These are phyloP conservation scores for Epinephelus malabaricus DNA, from an alignment of 2,797 vertebrate species.

Conservation along the genomic window DNA sequence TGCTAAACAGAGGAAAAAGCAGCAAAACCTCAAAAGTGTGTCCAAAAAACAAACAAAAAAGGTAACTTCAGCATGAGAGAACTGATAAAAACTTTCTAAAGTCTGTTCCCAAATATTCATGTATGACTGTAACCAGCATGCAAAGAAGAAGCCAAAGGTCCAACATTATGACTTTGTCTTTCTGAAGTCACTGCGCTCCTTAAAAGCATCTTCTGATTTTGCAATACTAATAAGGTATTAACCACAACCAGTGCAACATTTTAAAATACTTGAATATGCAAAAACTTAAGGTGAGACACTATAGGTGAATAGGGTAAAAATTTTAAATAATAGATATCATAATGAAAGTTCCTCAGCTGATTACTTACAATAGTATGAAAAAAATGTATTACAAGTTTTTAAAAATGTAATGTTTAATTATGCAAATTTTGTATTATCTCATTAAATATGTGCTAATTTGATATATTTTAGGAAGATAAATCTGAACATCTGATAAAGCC, in stretches of 20 bases:
- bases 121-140: neutral
- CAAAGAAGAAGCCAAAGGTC: neutral
- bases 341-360: too few relatives aligned
- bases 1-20: neutral
- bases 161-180: neutral
- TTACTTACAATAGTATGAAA: too few relatives aligned
- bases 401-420: too few relatives aligned
- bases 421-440: too few relatives aligned
- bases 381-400: too few relatives aligned
- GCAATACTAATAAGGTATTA: too few relatives aligned
- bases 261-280: neutral
- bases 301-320: too few relatives aligned
- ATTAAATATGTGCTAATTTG: too few relatives aligned
- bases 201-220: slow-evolving; percentile 5
- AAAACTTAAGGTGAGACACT: neutral
- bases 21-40: neutral
- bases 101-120: neutral
- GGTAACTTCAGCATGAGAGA: neutral
- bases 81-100: slow-evolving; percentile 9
- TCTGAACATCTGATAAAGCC: too few relatives aligned
- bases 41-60: neutral
- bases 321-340: too few relatives aligned
- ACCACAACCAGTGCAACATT: neutral
- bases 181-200: neutral
- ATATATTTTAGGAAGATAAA: too few relatives aligned